Evolutionary conservation across 2,797 vertebrate species (phyloP), one percentile per base, ranked within the genome.

Genomic region (Holocentrus rufus): DNA sequence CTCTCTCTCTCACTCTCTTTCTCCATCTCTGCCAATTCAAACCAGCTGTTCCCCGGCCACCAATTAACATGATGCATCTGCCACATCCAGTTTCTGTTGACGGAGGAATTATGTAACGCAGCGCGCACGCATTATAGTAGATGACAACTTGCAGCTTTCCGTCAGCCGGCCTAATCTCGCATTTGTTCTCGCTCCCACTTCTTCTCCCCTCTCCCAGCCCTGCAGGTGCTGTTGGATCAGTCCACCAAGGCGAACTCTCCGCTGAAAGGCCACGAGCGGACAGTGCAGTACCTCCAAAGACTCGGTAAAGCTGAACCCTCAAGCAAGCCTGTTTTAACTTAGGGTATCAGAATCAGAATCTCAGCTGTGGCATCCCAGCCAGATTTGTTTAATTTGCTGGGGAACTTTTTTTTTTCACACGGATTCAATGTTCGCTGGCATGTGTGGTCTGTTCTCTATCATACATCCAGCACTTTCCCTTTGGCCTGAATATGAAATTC

Each of bases 191-290:
- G 1, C 44, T 56, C 36, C 25, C 36, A 7, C 17, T 57, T 63
- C 46, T 3, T 46, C 56, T 47, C 27, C n/a, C 15, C 2, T 66
- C n/a, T 65, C 6, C 0, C 85, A 99, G 98, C 97, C 50, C 93
- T 99, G 60, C 96, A 98, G 94, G 97, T 99, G 42, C 92, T 99
- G 52, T 93, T 99, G 87, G 97, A 99, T 88, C 98, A 99, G 82
- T 99, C 98, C 62, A 99, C 97, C 73, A 99, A 99, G 91, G 98
- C 98, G 49, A 99, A 99, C 89, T 99, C 98, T 0, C 98, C 98
- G 2, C 92, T 99, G 87, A 99, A 99, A 89, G 98, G 98, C 74
- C 97, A 99, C 0, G 98, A 99, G 92, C 94, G 97, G 79, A 99
- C 98, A 0, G 98, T 99, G 66, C 97, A 99, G 66, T 99, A 99